Percentiles rank a stretch among this genome's conserved stretches.
These are phyloP conservation scores for Capricornis sumatraensis DNA, from an alignment of 2,113 vertebrate genomes.

Conservation along the genomic window DNA sequence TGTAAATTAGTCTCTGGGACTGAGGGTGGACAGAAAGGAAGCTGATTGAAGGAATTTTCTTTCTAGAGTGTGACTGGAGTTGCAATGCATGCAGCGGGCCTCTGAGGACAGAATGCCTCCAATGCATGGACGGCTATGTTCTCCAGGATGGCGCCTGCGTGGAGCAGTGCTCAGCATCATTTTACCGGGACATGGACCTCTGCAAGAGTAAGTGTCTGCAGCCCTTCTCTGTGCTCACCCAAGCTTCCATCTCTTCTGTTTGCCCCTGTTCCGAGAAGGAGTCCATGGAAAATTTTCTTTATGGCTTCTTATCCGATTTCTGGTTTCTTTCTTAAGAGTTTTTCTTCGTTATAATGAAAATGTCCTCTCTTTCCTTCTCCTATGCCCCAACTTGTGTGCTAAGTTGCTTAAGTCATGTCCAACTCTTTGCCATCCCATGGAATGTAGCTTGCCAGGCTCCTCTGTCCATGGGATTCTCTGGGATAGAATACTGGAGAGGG, in stretches of 20 bases:
- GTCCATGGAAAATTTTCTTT: not conserved
- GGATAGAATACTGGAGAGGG: not conserved
- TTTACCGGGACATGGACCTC: slow-evolving; percentile 82
- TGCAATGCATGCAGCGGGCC: slow-evolving; percentile 91
- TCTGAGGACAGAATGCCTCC: slow-evolving; percentile 89
- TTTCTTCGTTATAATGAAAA: not conserved
- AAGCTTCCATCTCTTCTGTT: not conserved
- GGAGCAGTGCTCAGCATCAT: slow-evolving; percentile 82
- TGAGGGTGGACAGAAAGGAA: not conserved
- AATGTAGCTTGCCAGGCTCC: not conserved
- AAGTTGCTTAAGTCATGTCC: not conserved
- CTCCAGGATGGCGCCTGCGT: slow-evolving; percentile 88
- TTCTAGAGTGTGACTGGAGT: slow-evolving; percentile 96
- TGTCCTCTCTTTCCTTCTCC: not conserved
- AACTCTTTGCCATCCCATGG: not conserved
- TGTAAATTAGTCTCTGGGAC: not conserved
- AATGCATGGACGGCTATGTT: slow-evolving; percentile 92
- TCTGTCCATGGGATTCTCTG: not conserved
- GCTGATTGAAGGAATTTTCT: not conserved
- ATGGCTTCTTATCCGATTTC: not conserved
- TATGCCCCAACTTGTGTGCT: not conserved
- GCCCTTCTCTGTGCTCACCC: not conserved
- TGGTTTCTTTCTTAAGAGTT: not conserved
- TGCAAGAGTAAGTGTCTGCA: slow-evolving; percentile 87
- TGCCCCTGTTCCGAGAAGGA: not conserved